A percentile compares a stretch with the other conserved stretches of the same genome.
phyloP scores from a whole-genome alignment of 2,113 vertebrate species.

The Poeciliopsis prolifica region DNA sequence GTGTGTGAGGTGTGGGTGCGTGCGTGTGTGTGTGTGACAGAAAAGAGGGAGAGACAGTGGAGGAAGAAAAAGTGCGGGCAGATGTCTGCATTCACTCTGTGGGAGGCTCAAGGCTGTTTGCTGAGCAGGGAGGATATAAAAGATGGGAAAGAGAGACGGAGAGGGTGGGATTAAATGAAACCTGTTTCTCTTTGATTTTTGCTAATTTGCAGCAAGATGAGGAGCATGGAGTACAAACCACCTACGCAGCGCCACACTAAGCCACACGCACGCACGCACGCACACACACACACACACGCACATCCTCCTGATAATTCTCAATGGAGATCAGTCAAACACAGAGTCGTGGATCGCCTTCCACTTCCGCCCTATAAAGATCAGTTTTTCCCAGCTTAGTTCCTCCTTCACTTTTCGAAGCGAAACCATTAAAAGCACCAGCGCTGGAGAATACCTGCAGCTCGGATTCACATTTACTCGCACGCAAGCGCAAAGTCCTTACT shows the following conservation, averaged over 20 bases:
- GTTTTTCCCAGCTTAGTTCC: constrained; percentile 18
- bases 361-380: constrained; percentile 44
- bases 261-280: constrained; percentile 29
- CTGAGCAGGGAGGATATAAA: constrained; percentile 61
- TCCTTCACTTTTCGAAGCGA: constrained; percentile 25
- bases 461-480: constrained; percentile 49
- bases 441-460: constrained; percentile 58
- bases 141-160: constrained; percentile 50
- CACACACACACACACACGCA: constrained; percentile 29
- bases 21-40: constrained; percentile 32
- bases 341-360: constrained; percentile 39
- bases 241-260: constrained; percentile 60
- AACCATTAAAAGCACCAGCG: constrained; percentile 24
- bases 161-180: constrained; percentile 69
- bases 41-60: constrained; percentile 37
- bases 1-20: background rate
- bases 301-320: constrained; percentile 17
- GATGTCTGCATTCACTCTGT: constrained; percentile 72
- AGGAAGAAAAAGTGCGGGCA: constrained; percentile 60
- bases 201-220: constrained; percentile 74
- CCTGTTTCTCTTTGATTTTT: constrained; percentile 75
- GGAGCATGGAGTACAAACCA: constrained; percentile 66
- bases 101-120: constrained; percentile 76
- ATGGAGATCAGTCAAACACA: constrained; percentile 23
- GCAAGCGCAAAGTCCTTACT: constrained; percentile 77